Base-by-base conservation (phyloP, 2,113 vertebrate genomes). In the Sclerurus mexicanus region DNA sequence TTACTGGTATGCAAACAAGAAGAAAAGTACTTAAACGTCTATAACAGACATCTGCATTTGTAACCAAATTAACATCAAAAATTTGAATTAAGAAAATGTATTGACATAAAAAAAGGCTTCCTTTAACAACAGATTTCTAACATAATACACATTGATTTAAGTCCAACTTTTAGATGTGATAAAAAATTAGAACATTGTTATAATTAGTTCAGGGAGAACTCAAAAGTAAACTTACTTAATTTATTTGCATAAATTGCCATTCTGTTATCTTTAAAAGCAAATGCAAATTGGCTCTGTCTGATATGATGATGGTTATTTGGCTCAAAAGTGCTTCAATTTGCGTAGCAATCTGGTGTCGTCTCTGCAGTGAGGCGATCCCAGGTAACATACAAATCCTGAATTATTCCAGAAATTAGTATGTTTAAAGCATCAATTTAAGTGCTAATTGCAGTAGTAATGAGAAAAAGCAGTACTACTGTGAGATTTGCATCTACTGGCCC, bases 391-490 rank as follows among this genome's bases (percentile, higher is more conserved):
- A 98, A 98, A 99, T 98, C 98, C 98, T 98, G 98, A 98, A 99
- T 99, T 99, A 99, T 98, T 98, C 98, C 98, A 98, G 98, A 98
- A 98, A 98, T 98, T 98, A 99, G 98, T 98, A 98, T 99, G 98
- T 99, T 99, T 99, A 98, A 98, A 98, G 98, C 99, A 99, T 98
- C 99, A 98, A 98, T 99, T 98, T 99, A 99, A 99, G 99, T 99
- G 99, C 98, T 99, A 99, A 99, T 99, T 99, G 99, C 98, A 98
- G 98, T 98, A 98, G 98, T 99, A 99, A 99, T 99, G 99, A 99
- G 99, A 99, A 99, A 98, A 98, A 99, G 98, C 98, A 97, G 98
- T 98, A 98, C 97, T 93, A 98, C 98, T 97, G 97, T 98, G 98
- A 98, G 98, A 98, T 99, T 98, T 98, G 98, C 98, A 98, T 98